Percentiles rank a stretch among this genome's conserved stretches.
phyloP scores from a whole-genome alignment of 2,888 invertebrate genomes.

The Caenorhabditis panamensis region DNA sequence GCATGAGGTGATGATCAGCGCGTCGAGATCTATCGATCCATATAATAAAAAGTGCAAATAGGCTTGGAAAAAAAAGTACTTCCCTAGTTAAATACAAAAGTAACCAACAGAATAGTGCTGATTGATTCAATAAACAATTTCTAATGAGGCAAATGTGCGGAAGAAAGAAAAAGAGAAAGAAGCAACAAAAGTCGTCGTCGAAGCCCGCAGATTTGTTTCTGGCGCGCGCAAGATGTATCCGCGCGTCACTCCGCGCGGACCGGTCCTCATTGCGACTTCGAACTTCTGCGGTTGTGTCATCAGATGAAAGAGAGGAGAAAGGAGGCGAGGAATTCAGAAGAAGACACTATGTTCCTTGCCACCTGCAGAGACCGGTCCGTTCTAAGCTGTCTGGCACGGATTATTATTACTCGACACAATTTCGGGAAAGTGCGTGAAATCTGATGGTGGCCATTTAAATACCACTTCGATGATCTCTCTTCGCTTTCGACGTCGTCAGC shows the following conservation, averaged over 20 bases:
- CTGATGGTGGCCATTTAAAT: neutral
- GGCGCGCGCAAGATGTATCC: conserved; percentile 11
- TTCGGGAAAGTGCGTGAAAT: conserved; percentile 18
- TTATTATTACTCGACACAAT: conserved; percentile 18
- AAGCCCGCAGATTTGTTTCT: conserved; percentile 27
- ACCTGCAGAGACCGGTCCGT: conserved; percentile 31
- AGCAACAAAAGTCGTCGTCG: conserved; percentile 26
- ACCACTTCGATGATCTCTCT: neutral
- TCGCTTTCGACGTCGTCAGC: neutral
- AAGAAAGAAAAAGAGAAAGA: conserved; percentile 9
- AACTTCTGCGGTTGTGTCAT: conserved; percentile 52
- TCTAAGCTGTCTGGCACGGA: conserved; percentile 26
- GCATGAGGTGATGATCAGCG: too few species aligned
- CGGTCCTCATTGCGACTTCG: conserved; percentile 38
- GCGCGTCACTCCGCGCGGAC: conserved; percentile 36
- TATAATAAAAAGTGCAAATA: too few species aligned
- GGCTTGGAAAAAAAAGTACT: too few species aligned
- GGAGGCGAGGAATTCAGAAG: conserved; percentile 1
- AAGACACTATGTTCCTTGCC: conserved; percentile 20
- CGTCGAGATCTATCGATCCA: too few species aligned
- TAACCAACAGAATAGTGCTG: neutral
- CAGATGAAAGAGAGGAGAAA: conserved; percentile 20
- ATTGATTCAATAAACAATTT: neutral
- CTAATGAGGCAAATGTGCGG: neutral
- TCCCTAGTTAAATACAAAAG: too few species aligned